phyloP scores from a whole-genome alignment of 2,113 vertebrate species.

The Pomatostomus ruficeps region DNA sequence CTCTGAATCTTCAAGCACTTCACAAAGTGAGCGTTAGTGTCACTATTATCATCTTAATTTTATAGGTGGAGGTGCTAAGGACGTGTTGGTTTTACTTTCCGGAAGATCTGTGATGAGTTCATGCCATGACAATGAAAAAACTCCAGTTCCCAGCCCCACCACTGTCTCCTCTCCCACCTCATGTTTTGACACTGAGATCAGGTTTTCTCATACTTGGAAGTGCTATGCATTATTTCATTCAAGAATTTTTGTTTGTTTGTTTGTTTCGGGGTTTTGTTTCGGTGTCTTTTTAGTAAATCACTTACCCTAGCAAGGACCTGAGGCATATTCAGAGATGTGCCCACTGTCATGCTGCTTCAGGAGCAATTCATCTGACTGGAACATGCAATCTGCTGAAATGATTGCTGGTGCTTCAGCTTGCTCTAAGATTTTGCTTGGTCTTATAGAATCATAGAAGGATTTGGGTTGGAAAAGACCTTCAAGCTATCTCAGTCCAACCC shows the following conservation, averaged over 20 bases:
- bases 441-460: background rate
- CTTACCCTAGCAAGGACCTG: background rate
- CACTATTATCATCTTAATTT: background rate
- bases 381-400: background rate
- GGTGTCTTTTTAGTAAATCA: background rate
- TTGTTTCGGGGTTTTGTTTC: background rate
- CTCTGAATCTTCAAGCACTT: background rate
- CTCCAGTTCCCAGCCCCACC: background rate
- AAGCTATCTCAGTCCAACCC: rapidly evolving
- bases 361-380: background rate
- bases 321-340: background rate
- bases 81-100: background rate
- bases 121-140: background rate
- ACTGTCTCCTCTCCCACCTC: background rate
- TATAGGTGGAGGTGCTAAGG: background rate
- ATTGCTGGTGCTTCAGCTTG: background rate
- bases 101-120: background rate
- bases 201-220: background rate
- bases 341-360: background rate
- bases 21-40: background rate
- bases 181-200: background rate
- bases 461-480: background rate
- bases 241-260: background rate
- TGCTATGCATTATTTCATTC: background rate
- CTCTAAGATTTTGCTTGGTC: background rate